Evolutionary conservation across 2,888 invertebrate genomes (phyloP).

Genomic region (Prosopocoilus inquinatus): DNA sequence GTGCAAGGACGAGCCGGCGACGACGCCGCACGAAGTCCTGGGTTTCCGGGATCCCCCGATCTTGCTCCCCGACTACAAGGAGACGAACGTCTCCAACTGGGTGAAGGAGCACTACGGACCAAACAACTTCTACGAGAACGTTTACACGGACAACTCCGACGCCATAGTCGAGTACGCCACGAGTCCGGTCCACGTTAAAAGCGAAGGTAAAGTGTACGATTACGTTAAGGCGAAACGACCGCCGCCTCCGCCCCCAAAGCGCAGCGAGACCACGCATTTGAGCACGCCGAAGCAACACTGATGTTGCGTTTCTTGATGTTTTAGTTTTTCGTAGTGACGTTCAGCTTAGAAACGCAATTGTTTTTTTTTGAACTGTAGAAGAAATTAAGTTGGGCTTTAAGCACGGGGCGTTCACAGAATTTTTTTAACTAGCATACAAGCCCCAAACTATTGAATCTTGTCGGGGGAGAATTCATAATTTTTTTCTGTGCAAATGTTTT

Average conservation of each 20-base stretch:
- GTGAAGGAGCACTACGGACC: constrained; percentile 82
- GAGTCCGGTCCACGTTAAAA: constrained; percentile 41
- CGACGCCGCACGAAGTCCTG: constrained; percentile 86
- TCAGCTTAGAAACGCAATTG: neutral
- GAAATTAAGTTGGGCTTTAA: neutral
- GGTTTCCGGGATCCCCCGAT: constrained; percentile 82
- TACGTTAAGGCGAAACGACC: constrained; percentile 59
- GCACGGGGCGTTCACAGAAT: no score
- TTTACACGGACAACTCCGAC: constrained; percentile 54
- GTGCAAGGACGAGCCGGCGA: constrained; percentile 82
- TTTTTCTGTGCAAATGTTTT: constrained; percentile 5
- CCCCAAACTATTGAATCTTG: no score
- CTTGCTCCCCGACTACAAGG: constrained; percentile 69
- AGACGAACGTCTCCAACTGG: constrained; percentile 86
- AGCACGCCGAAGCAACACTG: constrained; percentile 55
- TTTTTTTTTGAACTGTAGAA: neutral
- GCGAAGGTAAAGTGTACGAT: constrained; percentile 27
- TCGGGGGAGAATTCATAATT: constrained; percentile 1
- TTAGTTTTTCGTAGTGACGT: neutral
- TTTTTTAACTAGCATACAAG: neutral
- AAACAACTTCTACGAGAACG: constrained; percentile 76
- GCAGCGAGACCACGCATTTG: constrained; percentile 84
- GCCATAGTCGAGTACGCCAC: constrained; percentile 53
- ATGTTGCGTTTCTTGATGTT: constrained; percentile 34
- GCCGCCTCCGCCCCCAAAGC: constrained; percentile 87